Base-by-base conservation (phyloP, 1,140 invertebrate genomes). In the Leptinotarsa undecemlineata region DNA sequence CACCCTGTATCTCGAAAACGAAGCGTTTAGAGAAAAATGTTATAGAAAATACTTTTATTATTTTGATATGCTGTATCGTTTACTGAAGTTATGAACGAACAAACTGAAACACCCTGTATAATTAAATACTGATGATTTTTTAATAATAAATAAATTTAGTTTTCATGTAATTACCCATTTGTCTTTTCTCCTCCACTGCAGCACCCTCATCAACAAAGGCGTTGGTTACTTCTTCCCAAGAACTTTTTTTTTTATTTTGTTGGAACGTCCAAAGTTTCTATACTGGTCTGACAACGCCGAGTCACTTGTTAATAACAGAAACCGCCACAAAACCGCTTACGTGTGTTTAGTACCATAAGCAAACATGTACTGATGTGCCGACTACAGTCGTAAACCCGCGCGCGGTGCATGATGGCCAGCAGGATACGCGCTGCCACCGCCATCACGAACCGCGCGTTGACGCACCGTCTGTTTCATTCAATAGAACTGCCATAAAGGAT, bases 201-300 rank as follows among this genome's bases (percentile, higher is more conserved):
- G 48, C 48, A 51, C 23, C n/a, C 48, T 70, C 48, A 33, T 70
- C 26, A 57, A 57, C n/a, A 63, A 72, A 62, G 19, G 33, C 51
- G 8, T 19, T 47, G 21, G 62, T 63, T 62, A 63, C 26, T 14
- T 63, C 60, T 63, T 72, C 62, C 71, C 71, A 72, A 72, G 47
- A 72, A 63, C 60, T 26, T 66, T 72, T 63, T 47, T 72, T 63
- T 63, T 72, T 72, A 72, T 72, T 66, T 72, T 64, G 68, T 70
- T 57, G 68, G 48, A 70, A 69, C 21, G 68, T 69, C 48, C 68
- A 69, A 48, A 57, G 47, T 69, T 48, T 69, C 68, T 48, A 48
- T 69, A 19, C 13, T 69, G n/a, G 14, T 68, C 47, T 69, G 68
- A 17, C 68, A 69, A 69, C 42, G 13, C 47, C 48, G n/a, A 19